Evolutionary conservation across 2,888 invertebrate genomes (phyloP), one percentile per base, ranked within the genome.

Genomic region (Isotomurus palustris): DNA sequence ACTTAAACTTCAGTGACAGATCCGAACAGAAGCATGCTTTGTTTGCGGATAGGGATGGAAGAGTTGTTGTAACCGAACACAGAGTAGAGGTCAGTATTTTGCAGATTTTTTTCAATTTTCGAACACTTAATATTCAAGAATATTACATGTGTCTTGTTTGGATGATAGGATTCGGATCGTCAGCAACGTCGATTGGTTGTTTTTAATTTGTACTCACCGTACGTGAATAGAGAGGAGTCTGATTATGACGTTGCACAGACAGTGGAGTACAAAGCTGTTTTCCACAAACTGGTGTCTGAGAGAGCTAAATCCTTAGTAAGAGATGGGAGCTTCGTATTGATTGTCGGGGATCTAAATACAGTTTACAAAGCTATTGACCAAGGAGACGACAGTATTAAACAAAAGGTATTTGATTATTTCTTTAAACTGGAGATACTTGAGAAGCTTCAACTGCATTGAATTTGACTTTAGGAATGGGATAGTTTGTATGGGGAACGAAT

Each of bases 191-290:
- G 40, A 21, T 28, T 67, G n/a, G 58, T 56, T 12, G 35, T 64
- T 8, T 59, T 68, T 8, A 68, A 68, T 41, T 61, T 68, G 1
- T 68, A 68, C 43, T 68, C 63, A 17, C 67, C 67, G 19, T 48
- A 65, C 21, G 51, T 58, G n/a, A 41, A n/a, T n/a, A n/a, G 64
- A n/a, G 40, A 56, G 41, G 65, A 64, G 21, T 57, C 61, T 3
- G 47, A 44, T 4, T 60, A 62, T 32, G 25, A 27, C 2, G 14
- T 24, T 38, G n/a, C n/a, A 38, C 53, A 58, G 27, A 68, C 65
- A 32, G 54, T 40, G 24, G 58, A 66, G 2, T 64, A 51, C 24
- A 68, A 68, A 50, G 14, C 19, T 6, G 25, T 52, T 0, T 68
- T 68, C 36, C 67, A 68, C 19, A 32, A 47, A 1, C 6, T 60